Evolutionary conservation across 2,113 vertebrate species (phyloP).

Genomic region (Gavia stellata): DNA sequence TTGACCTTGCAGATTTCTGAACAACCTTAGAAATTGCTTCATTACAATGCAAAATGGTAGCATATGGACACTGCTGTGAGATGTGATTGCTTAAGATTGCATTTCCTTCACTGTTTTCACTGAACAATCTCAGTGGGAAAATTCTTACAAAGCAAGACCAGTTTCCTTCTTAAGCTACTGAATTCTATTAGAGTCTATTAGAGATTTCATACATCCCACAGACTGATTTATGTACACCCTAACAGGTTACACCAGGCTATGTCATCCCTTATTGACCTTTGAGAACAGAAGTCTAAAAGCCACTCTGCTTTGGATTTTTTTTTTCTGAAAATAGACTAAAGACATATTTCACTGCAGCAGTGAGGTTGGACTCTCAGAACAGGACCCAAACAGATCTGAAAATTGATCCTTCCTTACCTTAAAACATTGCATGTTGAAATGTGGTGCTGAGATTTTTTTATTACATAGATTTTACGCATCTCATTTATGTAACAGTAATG

Average conservation of each 20-base stretch:
- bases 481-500: background rate
- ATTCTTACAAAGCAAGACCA: background rate
- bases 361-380: background rate
- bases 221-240: background rate
- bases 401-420: background rate
- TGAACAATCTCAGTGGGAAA: background rate
- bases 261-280: background rate
- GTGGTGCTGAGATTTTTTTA: background rate
- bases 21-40: slow-evolving; percentile 7
- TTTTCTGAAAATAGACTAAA: background rate
- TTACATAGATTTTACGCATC: background rate
- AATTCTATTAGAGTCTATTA: background rate
- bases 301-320: background rate
- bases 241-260: background rate
- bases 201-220: background rate
- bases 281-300: background rate
- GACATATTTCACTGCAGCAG: background rate
- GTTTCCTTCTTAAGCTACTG: background rate
- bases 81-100: slow-evolving; percentile 3
- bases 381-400: background rate
- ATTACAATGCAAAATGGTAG: slow-evolving; percentile 7
- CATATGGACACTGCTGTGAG: background rate
- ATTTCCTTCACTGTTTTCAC: slow-evolving; percentile 21
- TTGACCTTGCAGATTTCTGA: slow-evolving; percentile 25
- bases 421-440: background rate